Percentiles rank a stretch among this genome's conserved stretches.
phyloP scores from a whole-genome alignment of 2,113 vertebrate species.

The Cichladusa arquata region DNA sequence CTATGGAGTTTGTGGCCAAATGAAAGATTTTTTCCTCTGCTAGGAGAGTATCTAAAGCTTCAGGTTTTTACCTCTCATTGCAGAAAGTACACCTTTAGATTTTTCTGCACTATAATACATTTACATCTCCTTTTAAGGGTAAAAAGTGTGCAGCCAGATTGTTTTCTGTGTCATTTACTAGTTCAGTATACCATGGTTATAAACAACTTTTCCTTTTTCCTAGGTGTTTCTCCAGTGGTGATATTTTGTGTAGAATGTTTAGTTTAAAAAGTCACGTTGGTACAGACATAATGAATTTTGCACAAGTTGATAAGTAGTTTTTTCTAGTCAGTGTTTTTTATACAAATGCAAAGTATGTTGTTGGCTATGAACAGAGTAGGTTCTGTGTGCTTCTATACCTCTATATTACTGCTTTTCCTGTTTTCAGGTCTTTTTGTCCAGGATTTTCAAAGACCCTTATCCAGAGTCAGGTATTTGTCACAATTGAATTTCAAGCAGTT shows the following conservation, averaged over 20 bases:
- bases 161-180: background rate
- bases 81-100: background rate
- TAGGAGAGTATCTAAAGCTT: slow-evolving; percentile 7
- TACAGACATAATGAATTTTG: background rate
- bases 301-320: background rate
- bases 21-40: background rate
- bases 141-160: background rate
- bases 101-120: background rate
- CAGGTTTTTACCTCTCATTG: background rate
- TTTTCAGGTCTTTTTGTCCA: background rate
- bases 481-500: background rate
- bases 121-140: background rate
- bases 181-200: background rate
- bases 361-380: background rate
- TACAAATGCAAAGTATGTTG: background rate
- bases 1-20: background rate
- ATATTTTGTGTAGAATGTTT: background rate
- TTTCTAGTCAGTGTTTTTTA: background rate
- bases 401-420: background rate
- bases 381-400: background rate
- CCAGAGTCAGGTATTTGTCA: background rate
- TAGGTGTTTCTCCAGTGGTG: background rate
- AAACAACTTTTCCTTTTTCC: background rate
- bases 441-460: background rate
- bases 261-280: background rate